A percentile compares a stretch with the other conserved stretches of the same genome.
Evolutionary conservation across 1,140 invertebrate genomes (phyloP).

Genomic region (Diachasma alloeum): DNA sequence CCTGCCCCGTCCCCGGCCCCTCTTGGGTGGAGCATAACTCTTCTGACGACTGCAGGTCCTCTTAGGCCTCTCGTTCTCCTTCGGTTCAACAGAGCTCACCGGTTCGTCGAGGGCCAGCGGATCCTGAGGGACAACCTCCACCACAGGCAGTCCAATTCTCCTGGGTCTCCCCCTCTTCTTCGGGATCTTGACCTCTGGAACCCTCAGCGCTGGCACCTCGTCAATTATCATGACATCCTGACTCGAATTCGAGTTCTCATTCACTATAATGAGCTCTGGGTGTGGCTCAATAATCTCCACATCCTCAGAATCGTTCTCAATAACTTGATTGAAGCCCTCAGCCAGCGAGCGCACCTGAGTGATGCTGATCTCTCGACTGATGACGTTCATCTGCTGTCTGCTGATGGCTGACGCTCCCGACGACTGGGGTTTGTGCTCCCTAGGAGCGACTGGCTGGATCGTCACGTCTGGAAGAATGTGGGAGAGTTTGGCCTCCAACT

Average conservation of each 20-base stretch:
- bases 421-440: slow-evolving; percentile 41
- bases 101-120: slow-evolving; percentile 55
- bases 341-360: slow-evolving; percentile 48
- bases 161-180: slow-evolving; percentile 59
- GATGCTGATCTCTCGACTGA: slow-evolving; percentile 60
- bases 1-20: slow-evolving; percentile 58
- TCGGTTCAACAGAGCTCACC: slow-evolving; percentile 35
- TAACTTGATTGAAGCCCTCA: slow-evolving; percentile 50
- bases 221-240: slow-evolving; percentile 64
- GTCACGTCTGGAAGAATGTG: slow-evolving; percentile 59
- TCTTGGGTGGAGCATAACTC: slow-evolving; percentile 62
- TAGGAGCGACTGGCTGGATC: slow-evolving; percentile 53
- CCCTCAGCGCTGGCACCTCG: slow-evolving; percentile 49
- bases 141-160: slow-evolving; percentile 43
- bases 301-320: slow-evolving; percentile 42
- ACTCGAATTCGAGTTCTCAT: slow-evolving; percentile 63
- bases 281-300: slow-evolving; percentile 61
- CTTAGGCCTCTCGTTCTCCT: slow-evolving; percentile 57
- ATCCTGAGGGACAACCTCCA: slow-evolving; percentile 40
- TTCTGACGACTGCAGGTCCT: slow-evolving; percentile 62
- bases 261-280: slow-evolving; percentile 61
- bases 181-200: slow-evolving; percentile 50
- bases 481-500: slow-evolving; percentile 54
- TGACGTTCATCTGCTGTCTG: slow-evolving; percentile 59
- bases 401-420: slow-evolving; percentile 52